These are phyloP conservation scores for Ifrita kowaldi DNA, from an alignment of 2,113 vertebrate species.

Conservation along the genomic window DNA sequence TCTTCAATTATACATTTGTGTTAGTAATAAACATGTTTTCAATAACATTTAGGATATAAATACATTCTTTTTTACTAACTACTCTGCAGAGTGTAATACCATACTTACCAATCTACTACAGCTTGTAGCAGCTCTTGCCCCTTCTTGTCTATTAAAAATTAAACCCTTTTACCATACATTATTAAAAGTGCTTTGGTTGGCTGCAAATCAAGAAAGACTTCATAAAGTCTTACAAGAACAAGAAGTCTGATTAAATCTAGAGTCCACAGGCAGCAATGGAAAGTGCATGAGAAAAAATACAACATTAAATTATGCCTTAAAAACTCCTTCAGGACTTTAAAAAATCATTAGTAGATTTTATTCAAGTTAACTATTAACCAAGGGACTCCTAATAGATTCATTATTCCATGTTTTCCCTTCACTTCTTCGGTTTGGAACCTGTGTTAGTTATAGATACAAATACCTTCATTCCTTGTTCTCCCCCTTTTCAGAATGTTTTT, in stretches of 20 bases:
- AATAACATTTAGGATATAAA: conserved; percentile 70
- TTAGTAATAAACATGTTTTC: conserved; percentile 68
- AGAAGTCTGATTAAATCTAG: conserved; percentile 69
- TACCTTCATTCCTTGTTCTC: not conserved
- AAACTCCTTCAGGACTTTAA: conserved; percentile 63
- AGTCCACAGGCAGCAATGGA: conserved; percentile 49
- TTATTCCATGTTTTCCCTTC: not conserved
- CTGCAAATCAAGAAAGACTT: conserved; percentile 73
- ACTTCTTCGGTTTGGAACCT: not conserved
- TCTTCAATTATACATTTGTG: conserved; percentile 76
- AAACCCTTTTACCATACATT: conserved; percentile 75
- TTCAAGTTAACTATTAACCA: conserved; percentile 60
- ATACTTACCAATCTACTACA: conserved; percentile 58
- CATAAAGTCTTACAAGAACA: conserved; percentile 62
- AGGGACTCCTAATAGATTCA: conserved; percentile 12
- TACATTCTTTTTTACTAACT: conserved; percentile 49
- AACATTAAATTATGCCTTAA: conserved; percentile 64
- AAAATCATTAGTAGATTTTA: conserved; percentile 61
- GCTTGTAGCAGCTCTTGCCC: conserved; percentile 44
- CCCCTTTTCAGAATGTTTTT: not conserved
- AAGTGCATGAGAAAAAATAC: conserved; percentile 49
- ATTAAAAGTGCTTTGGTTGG: conserved; percentile 73
- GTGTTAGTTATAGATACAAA: not conserved
- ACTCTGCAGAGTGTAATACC: not conserved
- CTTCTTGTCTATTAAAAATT: conserved; percentile 79